Evolutionary conservation across 2,797 vertebrate genomes (phyloP).

Genomic region (Telmatherina bonti): DNA sequence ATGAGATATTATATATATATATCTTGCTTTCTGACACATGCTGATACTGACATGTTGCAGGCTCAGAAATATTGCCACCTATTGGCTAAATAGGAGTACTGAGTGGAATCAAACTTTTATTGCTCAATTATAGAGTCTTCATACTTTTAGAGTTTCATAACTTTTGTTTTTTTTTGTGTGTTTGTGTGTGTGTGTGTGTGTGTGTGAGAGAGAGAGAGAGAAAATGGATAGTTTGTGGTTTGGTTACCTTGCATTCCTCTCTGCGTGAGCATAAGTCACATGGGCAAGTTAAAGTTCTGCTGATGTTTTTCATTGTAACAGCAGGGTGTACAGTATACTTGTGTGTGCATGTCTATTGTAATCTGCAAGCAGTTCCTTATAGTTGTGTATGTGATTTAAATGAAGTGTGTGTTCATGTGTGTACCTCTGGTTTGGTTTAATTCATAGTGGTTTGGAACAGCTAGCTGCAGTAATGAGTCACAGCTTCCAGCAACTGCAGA

Average conservation of each 20-base stretch:
- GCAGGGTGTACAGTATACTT: slow-evolving; percentile 17
- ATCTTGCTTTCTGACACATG: not conserved
- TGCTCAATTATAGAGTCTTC: slow-evolving; percentile 15
- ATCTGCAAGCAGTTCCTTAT: not conserved
- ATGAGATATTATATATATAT: not conserved
- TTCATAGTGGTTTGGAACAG: slow-evolving; percentile 72
- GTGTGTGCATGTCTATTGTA: slow-evolving; percentile 4
- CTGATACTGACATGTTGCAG: not conserved
- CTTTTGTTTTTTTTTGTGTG: slow-evolving; percentile 6
- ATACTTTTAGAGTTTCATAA: slow-evolving; percentile 48
- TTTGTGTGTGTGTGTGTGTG: not conserved
- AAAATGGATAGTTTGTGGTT: slow-evolving; percentile 54
- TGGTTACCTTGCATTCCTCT: slow-evolving; percentile 56
- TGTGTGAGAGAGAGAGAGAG: slow-evolving; percentile 1
- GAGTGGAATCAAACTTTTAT: slow-evolving; percentile 15
- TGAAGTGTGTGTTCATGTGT: slow-evolving; percentile 14
- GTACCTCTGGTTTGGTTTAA: slow-evolving; percentile 62
- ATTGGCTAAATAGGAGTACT: slow-evolving; percentile 40
- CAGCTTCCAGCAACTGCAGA: slow-evolving; percentile 70
- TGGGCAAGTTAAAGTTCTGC: slow-evolving; percentile 44
- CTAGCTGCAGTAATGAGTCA: slow-evolving; percentile 76
- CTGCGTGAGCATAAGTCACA: slow-evolving; percentile 55
- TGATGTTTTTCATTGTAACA: slow-evolving; percentile 42
- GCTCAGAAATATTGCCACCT: slow-evolving; percentile 58
- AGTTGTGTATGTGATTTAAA: slow-evolving; percentile 22